Evolutionary conservation across 2,888 invertebrate species (phyloP).

Genomic region (Incurvaria masculella): DNA sequence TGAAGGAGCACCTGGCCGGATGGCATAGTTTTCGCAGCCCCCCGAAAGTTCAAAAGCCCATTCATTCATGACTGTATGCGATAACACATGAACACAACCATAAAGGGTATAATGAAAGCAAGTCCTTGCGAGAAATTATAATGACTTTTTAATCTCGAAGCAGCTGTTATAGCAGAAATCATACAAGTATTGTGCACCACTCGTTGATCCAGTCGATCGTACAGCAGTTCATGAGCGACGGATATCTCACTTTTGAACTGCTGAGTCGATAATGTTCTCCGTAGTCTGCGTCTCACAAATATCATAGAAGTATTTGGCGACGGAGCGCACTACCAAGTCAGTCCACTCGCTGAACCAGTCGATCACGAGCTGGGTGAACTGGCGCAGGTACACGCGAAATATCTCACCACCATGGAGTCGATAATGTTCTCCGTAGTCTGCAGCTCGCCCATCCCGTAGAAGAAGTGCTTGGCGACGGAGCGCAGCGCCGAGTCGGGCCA

Average conservation of each 20-base stretch:
- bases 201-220: constrained; percentile 91
- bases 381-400: constrained; percentile 53
- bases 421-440: constrained; percentile 59
- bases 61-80: too few species aligned
- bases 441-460: constrained; percentile 64
- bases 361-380: constrained; percentile 88
- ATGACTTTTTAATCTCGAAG: too few species aligned
- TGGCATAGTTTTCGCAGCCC: too few species aligned
- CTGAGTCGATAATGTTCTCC: constrained; percentile 56
- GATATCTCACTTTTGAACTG: constrained; percentile 72
- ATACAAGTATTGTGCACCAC: constrained; percentile 76
- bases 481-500: constrained; percentile 85
- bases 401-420: constrained; percentile 66
- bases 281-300: constrained; percentile 62
- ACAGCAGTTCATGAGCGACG: constrained; percentile 62
- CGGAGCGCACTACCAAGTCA: constrained; percentile 77
- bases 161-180: too few species aligned
- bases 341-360: constrained; percentile 95
- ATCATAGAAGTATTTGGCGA: constrained; percentile 72
- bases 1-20: too few species aligned
- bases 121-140: too few species aligned
- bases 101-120: too few species aligned
- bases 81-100: too few species aligned
- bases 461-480: constrained; percentile 75
- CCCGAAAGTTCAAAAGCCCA: too few species aligned